Conservation (phyloP, 2,113 vertebrate species). For the Ceyx cyanopectus region DNA sequence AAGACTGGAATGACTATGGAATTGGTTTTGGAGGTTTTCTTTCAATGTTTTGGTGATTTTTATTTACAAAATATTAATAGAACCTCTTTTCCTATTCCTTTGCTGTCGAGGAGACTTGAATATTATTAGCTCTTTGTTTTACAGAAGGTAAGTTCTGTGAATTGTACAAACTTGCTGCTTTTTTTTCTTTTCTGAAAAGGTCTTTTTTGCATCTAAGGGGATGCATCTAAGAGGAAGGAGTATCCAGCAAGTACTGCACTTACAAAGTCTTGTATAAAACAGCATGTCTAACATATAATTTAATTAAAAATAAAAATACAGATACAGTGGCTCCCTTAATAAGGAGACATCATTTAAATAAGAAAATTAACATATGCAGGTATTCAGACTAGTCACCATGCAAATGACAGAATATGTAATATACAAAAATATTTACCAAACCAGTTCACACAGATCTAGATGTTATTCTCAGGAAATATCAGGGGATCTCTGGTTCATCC, state of each 20-base stretch:
- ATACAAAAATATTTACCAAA: no score
- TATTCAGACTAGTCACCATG: no score
- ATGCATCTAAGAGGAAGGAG: neutral
- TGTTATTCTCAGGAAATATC: no score
- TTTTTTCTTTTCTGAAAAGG: neutral
- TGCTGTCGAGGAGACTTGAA: slow-evolving; percentile 86
- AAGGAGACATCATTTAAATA: no score
- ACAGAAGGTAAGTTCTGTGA: slow-evolving; percentile 88
- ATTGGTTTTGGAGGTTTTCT: neutral
- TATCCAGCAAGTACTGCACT: neutral
- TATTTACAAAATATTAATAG: slow-evolving; percentile 68
- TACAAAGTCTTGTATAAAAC: no score
- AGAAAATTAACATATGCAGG: no score
- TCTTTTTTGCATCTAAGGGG: neutral
- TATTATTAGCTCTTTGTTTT: slow-evolving; percentile 81
- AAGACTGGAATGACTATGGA: neutral
- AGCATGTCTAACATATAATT: no score
- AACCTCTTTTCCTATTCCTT: slow-evolving; percentile 68
- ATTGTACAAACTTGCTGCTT: neutral
- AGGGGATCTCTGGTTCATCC: no score
- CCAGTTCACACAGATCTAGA: no score
- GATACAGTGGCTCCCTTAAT: no score
- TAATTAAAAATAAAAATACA: no score
- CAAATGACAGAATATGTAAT: no score
- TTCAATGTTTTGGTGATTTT: neutral